These are phyloP conservation scores for Drosophila orosa DNA, from an alignment of 1,140 invertebrate genomes.

Conservation along the genomic window DNA sequence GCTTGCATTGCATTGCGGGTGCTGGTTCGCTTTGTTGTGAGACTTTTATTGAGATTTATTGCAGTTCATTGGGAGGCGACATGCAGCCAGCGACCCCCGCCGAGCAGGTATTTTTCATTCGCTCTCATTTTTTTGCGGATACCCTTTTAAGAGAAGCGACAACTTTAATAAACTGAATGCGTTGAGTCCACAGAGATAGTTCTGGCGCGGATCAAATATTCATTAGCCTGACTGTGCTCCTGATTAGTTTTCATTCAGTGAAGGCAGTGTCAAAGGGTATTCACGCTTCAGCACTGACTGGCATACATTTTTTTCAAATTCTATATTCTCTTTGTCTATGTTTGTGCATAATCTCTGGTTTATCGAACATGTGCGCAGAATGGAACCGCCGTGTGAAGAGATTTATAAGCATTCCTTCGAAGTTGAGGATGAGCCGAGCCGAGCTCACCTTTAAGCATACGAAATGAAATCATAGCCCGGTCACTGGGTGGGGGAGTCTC, in stretches of 20 bases:
- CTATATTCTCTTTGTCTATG: slow-evolving; percentile 59
- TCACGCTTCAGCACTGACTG: slow-evolving; percentile 6
- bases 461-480: slow-evolving; percentile 9
- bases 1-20: slow-evolving; percentile 44
- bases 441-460: slow-evolving; percentile 45
- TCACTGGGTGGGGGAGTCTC: neutral
- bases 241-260: slow-evolving; percentile 38
- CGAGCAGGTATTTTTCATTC: slow-evolving; percentile 17
- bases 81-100: slow-evolving; percentile 38
- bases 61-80: slow-evolving; percentile 61
- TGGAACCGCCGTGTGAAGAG: slow-evolving; percentile 30
- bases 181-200: neutral
- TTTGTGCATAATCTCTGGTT: slow-evolving; percentile 51
- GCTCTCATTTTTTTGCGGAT: slow-evolving; percentile 5
- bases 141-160: slow-evolving; percentile 5
- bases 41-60: slow-evolving; percentile 79
- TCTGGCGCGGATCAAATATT: slow-evolving; percentile 10
- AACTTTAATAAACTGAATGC: slow-evolving; percentile 11
- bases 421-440: slow-evolving; percentile 15
- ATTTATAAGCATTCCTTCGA: slow-evolving; percentile 34
- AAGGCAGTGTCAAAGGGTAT: too few relatives aligned
- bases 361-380: slow-evolving; percentile 53
- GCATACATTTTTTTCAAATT: slow-evolving; percentile 28
- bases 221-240: neutral
- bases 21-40: slow-evolving; percentile 44